A percentile compares a stretch with the other conserved stretches of the same genome.
These are phyloP conservation scores for Pharmacophagus antenor DNA, from an alignment of 2,888 invertebrate species.

Conservation along the genomic window DNA sequence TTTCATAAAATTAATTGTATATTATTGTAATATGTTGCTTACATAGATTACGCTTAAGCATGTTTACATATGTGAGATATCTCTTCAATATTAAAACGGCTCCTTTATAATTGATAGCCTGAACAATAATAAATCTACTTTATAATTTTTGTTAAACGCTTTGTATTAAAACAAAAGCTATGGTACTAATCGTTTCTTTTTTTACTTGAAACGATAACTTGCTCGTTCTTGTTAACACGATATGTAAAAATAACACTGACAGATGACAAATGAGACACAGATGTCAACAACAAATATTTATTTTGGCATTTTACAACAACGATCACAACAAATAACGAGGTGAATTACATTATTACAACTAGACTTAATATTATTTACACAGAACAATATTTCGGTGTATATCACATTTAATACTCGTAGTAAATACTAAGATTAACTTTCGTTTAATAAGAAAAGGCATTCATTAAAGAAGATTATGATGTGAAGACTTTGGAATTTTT, in stretches of 20 bases:
- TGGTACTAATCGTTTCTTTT: no score
- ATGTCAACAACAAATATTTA: conserved; percentile 23
- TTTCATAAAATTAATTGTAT: no score
- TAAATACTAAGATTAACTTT: conserved; percentile 24
- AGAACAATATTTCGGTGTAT: conserved; percentile 21
- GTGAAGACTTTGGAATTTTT: conserved; percentile 36
- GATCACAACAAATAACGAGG: conserved; percentile 21
- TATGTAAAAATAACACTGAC: neutral
- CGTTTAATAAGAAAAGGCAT: conserved; percentile 7
- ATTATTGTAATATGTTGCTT: neutral
- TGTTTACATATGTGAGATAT: no score
- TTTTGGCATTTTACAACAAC: conserved; percentile 20
- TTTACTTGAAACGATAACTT: neutral
- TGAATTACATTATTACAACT: conserved; percentile 23
- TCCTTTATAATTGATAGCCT: no score
- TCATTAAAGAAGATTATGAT: conserved; percentile 40
- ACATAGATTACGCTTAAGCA: no score
- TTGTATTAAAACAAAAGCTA: no score
- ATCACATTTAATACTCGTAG: conserved; percentile 26
- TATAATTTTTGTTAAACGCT: no score
- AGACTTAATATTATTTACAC: conserved; percentile 28
- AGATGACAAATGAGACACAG: neutral
- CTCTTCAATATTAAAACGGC: no score
- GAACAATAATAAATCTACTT: no score
- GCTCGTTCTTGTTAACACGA: no score